Evolutionary conservation across 2,888 invertebrate genomes (phyloP).

Genomic region (Sesia bembeciformis): DNA sequence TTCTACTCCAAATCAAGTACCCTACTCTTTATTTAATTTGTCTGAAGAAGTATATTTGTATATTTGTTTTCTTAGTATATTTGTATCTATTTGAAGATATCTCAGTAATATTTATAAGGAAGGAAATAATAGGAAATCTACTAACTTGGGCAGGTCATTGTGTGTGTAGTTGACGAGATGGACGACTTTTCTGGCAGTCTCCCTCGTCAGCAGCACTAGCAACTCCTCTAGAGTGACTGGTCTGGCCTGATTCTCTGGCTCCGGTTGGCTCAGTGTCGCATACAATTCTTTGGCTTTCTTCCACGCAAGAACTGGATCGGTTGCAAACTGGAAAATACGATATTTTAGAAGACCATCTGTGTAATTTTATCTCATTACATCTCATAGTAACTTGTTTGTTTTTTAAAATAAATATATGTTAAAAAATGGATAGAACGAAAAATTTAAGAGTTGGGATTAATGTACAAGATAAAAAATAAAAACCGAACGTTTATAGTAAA

Average conservation of each 20-base stretch:
- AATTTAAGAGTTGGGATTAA: too few species aligned
- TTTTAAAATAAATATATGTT: background rate
- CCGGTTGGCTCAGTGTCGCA: constrained; percentile 80
- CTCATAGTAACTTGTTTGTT: background rate
- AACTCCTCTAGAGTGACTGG: constrained; percentile 86
- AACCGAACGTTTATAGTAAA: too few species aligned
- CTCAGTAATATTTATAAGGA: too few species aligned
- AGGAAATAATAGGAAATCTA: too few species aligned
- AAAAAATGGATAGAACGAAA: too few species aligned
- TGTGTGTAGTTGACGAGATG: constrained; percentile 85
- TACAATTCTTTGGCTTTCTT: constrained; percentile 84
- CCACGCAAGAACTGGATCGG: constrained; percentile 84
- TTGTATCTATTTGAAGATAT: too few species aligned
- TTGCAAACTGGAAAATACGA: constrained; percentile 75
- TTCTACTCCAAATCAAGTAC: too few species aligned
- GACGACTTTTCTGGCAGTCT: constrained; percentile 83
- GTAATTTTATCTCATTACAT: background rate
- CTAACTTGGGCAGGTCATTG: constrained; percentile 74
- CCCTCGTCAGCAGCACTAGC: constrained; percentile 83
- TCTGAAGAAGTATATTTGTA: too few species aligned
- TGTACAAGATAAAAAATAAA: too few species aligned
- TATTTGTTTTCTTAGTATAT: too few species aligned
- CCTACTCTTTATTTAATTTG: too few species aligned
- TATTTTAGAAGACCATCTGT: constrained; percentile 1
- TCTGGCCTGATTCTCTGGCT: constrained; percentile 89